Evolutionary conservation across 2,888 invertebrate species (phyloP), one percentile per base, ranked within the genome.

Genomic region (Papilio elwesi): DNA sequence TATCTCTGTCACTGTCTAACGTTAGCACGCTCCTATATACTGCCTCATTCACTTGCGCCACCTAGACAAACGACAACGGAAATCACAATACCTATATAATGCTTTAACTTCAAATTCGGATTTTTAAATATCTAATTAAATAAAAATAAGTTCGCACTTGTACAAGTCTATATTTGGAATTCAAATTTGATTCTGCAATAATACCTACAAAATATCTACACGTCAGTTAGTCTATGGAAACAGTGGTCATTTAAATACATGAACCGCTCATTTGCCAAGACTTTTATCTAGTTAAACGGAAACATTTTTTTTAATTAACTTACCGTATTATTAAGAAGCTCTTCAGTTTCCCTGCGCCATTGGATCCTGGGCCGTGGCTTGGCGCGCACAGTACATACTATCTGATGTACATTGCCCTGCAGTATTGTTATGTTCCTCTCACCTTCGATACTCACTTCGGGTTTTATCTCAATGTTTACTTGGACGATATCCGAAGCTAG

Each of bases 301-400:
- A 12, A 15, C 4, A 13, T 66, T 79, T 43, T 49, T n/a, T 38
- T 68, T 51, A 4, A 0, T 36, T 15, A 55, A 84, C 88, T 86
- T 74, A 91, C 92, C 15, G 82, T 81, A 76, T 87, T 84, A 51
- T 87, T 83, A 6, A 91, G 78, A 53, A 90, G 86, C 6, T 76
- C 77, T n/a, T 88, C 90, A 0, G 85, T 87, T 71, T 89, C 90
- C 62, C 82, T 81, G 43, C 86, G 89, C 93, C 92, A 93, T 13
- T 87, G 26, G 3, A 91, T 82, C 67, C 86, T 79, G 0, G 92
- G 92, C 8, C 68, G 36, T 0, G 92, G 92, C 53, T 83, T 86
- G 36, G 89, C 90, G 0, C 65, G 64, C 38, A 90, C 86, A 1
- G 78, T 74, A 43, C 92, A 92, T 0, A 75, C 78, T 5, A 91